These are phyloP conservation scores for Hyles euphorbiae DNA, from an alignment of 1,140 invertebrate species.

Conservation along the genomic window DNA sequence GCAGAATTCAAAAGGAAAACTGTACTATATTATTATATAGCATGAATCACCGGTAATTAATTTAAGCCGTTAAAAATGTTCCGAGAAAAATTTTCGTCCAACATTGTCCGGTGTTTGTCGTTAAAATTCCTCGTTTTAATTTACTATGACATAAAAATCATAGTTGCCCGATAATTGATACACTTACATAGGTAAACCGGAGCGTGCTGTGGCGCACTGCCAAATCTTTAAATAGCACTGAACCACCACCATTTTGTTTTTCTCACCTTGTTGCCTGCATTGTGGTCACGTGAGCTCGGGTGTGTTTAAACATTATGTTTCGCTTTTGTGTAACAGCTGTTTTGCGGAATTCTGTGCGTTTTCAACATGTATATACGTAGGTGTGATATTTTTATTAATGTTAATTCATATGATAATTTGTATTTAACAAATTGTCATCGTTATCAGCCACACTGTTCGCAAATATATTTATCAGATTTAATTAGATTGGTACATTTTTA, in stretches of 20 bases:
- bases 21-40: background rate
- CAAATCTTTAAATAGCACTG: constrained; percentile 53
- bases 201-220: constrained; percentile 46
- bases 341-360: too few relatives aligned
- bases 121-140: constrained; percentile 28
- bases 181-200: constrained; percentile 49
- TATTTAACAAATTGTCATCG: too few relatives aligned
- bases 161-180: constrained; percentile 46
- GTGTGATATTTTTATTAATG: too few relatives aligned
- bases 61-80: background rate
- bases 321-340: background rate
- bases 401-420: too few relatives aligned
- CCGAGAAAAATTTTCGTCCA: background rate
- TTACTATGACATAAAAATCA: constrained; percentile 31
- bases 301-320: background rate
- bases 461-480: too few relatives aligned
- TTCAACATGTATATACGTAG: too few relatives aligned
- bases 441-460: too few relatives aligned
- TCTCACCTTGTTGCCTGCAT: constrained; percentile 47
- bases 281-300: constrained; percentile 47
- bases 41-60: background rate
- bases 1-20: background rate
- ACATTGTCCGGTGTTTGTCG: background rate
- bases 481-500: too few relatives aligned
- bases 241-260: constrained; percentile 40